Conservation (phyloP, 2,797 vertebrate species). For the Artibeus lituratus region DNA sequence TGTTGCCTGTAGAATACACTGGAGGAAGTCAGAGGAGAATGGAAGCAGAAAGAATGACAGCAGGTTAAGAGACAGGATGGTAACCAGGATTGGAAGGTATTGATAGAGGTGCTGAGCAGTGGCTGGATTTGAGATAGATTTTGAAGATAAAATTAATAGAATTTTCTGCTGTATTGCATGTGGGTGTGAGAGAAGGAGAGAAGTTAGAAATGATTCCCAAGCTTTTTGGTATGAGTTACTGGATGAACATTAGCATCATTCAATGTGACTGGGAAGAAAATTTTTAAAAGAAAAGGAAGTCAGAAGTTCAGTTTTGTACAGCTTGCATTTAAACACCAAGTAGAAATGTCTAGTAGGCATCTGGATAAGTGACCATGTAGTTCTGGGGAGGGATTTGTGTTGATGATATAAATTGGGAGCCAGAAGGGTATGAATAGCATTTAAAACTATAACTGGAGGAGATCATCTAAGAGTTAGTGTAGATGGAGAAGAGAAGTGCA, state of each 20-base stretch:
- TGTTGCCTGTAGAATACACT: neutral
- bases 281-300: neutral
- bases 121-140: neutral
- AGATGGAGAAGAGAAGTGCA: neutral
- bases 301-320: neutral
- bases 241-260: neutral
- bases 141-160: neutral
- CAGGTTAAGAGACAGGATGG: neutral
- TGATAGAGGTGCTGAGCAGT: neutral
- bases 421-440: neutral
- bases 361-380: neutral
- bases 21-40: neutral
- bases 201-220: neutral
- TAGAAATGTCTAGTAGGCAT: neutral
- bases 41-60: neutral
- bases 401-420: neutral
- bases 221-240: neutral
- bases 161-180: neutral
- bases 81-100: neutral
- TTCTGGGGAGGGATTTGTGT: neutral
- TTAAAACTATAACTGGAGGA: neutral
- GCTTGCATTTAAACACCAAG: neutral
- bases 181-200: neutral
- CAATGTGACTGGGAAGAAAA: neutral
- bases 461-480: neutral